These are phyloP conservation scores for Pedetes capensis DNA, from an alignment of 2,113 vertebrate species.

Conservation along the genomic window DNA sequence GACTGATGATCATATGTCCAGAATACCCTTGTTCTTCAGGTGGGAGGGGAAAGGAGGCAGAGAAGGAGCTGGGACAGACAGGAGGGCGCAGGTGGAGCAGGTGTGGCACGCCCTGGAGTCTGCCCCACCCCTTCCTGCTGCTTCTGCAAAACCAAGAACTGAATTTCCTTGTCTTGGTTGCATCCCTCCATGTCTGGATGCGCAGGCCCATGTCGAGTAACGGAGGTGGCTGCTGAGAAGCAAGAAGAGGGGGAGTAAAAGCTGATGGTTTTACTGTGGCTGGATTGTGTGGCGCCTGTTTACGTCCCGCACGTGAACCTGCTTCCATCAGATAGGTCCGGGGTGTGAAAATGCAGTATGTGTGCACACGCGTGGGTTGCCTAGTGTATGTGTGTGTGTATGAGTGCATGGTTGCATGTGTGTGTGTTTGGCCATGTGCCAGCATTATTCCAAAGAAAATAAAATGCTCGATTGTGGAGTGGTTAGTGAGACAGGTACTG, in stretches of 20 bases:
- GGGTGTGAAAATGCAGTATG: fast-evolving
- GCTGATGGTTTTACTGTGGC: background rate
- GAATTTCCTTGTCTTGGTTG: background rate
- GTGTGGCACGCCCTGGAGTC: background rate
- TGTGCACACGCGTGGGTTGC: background rate
- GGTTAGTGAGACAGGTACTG: no score
- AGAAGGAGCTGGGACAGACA: background rate
- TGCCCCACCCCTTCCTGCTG: background rate
- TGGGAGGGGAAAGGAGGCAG: background rate
- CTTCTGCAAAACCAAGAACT: background rate
- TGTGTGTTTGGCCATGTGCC: background rate
- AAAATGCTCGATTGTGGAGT: background rate
- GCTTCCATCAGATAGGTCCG: background rate
- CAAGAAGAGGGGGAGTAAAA: background rate
- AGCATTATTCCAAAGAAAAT: background rate
- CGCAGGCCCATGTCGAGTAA: no score
- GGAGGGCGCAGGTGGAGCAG: background rate
- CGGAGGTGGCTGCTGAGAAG: background rate
- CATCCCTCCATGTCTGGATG: background rate
- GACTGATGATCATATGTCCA: background rate
- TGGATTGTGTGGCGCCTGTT: background rate
- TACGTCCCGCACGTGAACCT: background rate
- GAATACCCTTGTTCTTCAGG: no score
- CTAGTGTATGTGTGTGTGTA: background rate
- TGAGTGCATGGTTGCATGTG: no score